Percentiles rank a stretch among this genome's conserved stretches.
Conservation (phyloP, 2,888 invertebrate species). For the Dryobota labecula region DNA sequence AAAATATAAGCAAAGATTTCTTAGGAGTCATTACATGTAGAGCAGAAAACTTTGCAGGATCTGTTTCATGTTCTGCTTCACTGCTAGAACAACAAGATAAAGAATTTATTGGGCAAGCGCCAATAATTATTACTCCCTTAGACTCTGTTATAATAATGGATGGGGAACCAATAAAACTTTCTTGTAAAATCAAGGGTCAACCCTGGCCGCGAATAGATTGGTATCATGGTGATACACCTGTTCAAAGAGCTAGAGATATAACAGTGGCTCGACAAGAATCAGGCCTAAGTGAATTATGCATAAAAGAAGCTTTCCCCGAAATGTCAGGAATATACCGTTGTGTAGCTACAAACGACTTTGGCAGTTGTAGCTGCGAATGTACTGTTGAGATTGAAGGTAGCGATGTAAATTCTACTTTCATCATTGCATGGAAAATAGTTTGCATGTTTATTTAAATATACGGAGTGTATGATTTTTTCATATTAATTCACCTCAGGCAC, state of each 20-base stretch:
- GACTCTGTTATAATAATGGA: conserved; percentile 95
- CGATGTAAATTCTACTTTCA: conserved; percentile 72
- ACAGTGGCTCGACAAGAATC: conserved; percentile 93
- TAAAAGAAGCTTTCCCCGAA: conserved; percentile 97
- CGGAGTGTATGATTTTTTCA: conserved; percentile 59
- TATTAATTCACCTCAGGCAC: conserved; percentile 57
- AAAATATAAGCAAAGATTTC: conserved; percentile 92
- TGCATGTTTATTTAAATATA: conserved; percentile 69
- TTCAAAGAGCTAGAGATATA: conserved; percentile 95
- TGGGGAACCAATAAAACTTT: conserved; percentile 95
- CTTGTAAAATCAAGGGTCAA: conserved; percentile 93
- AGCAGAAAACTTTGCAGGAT: conserved; percentile 97
- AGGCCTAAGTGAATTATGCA: conserved; percentile 94
- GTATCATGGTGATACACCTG: conserved; percentile 93
- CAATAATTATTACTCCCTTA: conserved; percentile 94
- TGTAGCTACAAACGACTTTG: conserved; percentile 95
- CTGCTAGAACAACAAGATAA: conserved; percentile 91
- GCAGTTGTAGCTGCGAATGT: conserved; percentile 94
- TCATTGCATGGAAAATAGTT: conserved; percentile 73
- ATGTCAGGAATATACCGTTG: conserved; percentile 97
- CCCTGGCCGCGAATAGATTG: conserved; percentile 95
- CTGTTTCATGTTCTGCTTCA: conserved; percentile 96
- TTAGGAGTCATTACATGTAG: conserved; percentile 95
- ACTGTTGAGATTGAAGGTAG: conserved; percentile 96
- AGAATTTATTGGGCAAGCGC: conserved; percentile 88